Conservation (phyloP, 2,797 vertebrate species). For the Platalea minor region DNA sequence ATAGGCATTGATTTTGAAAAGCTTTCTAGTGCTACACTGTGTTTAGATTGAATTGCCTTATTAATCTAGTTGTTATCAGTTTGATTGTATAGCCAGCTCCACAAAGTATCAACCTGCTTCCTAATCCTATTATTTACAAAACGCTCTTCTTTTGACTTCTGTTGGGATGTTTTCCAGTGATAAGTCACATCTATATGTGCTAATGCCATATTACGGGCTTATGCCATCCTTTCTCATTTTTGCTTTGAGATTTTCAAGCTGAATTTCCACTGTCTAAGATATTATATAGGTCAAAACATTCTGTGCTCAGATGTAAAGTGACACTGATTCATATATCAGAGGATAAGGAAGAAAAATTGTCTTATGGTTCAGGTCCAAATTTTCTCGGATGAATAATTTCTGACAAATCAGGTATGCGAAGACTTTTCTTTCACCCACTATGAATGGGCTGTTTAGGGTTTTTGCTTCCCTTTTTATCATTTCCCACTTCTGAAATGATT, state of each 20-base stretch:
- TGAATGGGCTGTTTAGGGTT: constrained; percentile 13
- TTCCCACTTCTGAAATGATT: constrained; percentile 21
- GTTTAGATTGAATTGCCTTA: constrained; percentile 59
- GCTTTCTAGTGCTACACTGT: constrained; percentile 40
- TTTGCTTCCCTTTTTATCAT: neutral
- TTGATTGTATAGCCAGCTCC: constrained; percentile 57
- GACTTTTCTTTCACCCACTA: neutral
- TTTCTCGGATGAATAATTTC: constrained; percentile 21
- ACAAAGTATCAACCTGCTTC: constrained; percentile 45
- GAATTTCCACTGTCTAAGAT: constrained; percentile 22
- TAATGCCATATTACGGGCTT: constrained; percentile 37
- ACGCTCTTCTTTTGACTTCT: constrained; percentile 21
- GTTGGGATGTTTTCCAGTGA: constrained; percentile 30
- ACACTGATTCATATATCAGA: constrained; percentile 25
- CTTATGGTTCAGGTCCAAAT: neutral
- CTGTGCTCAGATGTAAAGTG: constrained; percentile 44
- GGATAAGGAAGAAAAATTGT: neutral
- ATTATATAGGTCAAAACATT: constrained; percentile 51
- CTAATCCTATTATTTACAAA: constrained; percentile 55
- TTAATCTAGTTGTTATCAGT: constrained; percentile 72
- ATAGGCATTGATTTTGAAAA: constrained; percentile 70
- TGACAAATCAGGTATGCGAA: neutral
- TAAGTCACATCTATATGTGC: neutral
- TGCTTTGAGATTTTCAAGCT: constrained; percentile 14
- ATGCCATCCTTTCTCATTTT: neutral